These are phyloP conservation scores for Peromyscus melanophrys DNA, from an alignment of 2,797 vertebrate species.

Conservation along the genomic window DNA sequence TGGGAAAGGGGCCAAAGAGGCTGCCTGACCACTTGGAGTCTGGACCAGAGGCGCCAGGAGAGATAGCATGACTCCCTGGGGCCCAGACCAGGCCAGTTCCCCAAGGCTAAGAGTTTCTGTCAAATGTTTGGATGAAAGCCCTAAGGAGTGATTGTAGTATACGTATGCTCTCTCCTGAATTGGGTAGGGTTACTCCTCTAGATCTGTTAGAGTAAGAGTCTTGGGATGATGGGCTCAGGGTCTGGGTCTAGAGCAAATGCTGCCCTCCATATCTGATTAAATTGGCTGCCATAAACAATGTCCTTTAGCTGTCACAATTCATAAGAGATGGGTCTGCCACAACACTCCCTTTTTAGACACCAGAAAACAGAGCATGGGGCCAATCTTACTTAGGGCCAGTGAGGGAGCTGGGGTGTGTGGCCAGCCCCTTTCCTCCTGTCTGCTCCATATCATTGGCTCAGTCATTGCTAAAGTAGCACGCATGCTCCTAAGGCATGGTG, in stretches of 20 bases:
- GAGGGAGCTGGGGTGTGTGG: not conserved
- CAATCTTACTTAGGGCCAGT: not conserved
- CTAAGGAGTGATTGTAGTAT: not conserved
- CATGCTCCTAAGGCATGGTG: not conserved
- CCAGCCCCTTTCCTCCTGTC: not conserved
- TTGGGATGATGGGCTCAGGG: not conserved
- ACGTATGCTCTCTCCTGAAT: not conserved
- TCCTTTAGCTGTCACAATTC: not conserved
- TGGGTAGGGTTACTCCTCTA: not conserved
- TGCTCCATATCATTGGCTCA: not conserved
- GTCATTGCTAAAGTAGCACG: not conserved
- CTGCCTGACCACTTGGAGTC: constrained; percentile 43
- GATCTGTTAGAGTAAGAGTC: not conserved
- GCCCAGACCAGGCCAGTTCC: not conserved
- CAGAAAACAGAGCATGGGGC: not conserved
- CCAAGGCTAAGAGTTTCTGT: not conserved
- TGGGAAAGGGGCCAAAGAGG: constrained; percentile 64
- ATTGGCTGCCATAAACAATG: not conserved
- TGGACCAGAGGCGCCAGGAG: not conserved
- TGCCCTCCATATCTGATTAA: not conserved
- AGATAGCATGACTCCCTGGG: not conserved
- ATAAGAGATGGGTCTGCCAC: not conserved
- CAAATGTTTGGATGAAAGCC: constrained; percentile 40
- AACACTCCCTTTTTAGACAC: not conserved
- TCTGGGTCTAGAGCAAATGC: constrained; percentile 9